phyloP scores from a whole-genome alignment of 1,140 invertebrate species.

The Dreissena polymorpha region DNA sequence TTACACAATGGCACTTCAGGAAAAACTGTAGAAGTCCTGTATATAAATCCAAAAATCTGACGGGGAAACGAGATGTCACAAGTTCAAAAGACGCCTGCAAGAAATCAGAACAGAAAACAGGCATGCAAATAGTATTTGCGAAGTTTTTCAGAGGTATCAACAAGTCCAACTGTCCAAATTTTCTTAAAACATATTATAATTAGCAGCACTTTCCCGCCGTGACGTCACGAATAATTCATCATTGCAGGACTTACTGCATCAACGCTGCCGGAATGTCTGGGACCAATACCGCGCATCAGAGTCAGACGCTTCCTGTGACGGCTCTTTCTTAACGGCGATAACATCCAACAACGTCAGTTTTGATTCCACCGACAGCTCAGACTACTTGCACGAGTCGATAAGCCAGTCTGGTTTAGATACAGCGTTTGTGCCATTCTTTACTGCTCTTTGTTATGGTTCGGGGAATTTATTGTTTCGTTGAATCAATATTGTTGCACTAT shows the following conservation, averaged over 20 bases:
- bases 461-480: too few species aligned
- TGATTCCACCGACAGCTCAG: not conserved
- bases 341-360: not conserved
- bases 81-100: not conserved
- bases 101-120: not conserved
- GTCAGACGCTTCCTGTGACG: slow-evolving; percentile 2
- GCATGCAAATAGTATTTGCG: not conserved
- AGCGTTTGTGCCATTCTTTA: slow-evolving; percentile 17
- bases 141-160: not conserved
- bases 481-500: too few species aligned
- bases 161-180: not conserved
- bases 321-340: not conserved
- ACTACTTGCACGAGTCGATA: not conserved
- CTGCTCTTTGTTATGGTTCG: not conserved
- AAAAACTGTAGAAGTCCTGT: not conserved
- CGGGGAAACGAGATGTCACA: not conserved
- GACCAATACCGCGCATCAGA: slow-evolving; percentile 3
- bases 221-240: too few species aligned
- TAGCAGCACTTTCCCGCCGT: too few species aligned
- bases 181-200: too few species aligned
- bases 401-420: not conserved
- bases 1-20: not conserved
- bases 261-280: slow-evolving; percentile 9
- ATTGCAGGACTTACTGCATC: too few species aligned
- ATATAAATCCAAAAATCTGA: not conserved